Conservation (phyloP, 2,797 vertebrate species). For the Etheostoma nigrum region DNA sequence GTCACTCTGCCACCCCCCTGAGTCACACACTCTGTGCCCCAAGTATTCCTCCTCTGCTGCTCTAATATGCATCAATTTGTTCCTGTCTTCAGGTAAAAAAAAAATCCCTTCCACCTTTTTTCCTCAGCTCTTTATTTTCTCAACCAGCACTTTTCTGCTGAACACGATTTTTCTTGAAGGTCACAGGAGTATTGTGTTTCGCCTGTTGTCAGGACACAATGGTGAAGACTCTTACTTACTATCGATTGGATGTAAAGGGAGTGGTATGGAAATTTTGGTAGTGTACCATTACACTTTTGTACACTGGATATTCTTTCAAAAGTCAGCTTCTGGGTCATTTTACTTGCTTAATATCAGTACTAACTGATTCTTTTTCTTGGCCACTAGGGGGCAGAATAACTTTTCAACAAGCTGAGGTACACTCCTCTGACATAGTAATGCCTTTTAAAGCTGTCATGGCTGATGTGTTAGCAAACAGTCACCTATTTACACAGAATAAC, state of each 20-base stretch:
- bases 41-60: slow-evolving; percentile 11
- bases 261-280: neutral
- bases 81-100: slow-evolving; percentile 43
- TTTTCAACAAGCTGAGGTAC: neutral
- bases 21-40: neutral
- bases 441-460: neutral
- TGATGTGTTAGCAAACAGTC: neutral
- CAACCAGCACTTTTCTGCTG: slow-evolving; percentile 26
- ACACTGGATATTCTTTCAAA: neutral
- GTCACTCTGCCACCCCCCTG: neutral
- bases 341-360: neutral
- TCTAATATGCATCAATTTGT: slow-evolving; percentile 38
- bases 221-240: neutral
- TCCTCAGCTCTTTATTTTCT: slow-evolving; percentile 18
- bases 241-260: neutral
- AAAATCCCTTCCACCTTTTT: slow-evolving; percentile 10
- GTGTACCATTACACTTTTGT: neutral
- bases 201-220: slow-evolving; percentile 22
- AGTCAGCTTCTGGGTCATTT: neutral
- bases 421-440: neutral
- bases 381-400: neutral
- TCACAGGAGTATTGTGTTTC: slow-evolving; percentile 41
- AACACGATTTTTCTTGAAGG: neutral
- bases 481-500: neutral
- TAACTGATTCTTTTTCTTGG: neutral